A percentile compares a stretch with the other conserved stretches of the same genome.
Evolutionary conservation across 2,888 invertebrate genomes (phyloP).

Genomic region (Steinernema hermaphroditum): DNA sequence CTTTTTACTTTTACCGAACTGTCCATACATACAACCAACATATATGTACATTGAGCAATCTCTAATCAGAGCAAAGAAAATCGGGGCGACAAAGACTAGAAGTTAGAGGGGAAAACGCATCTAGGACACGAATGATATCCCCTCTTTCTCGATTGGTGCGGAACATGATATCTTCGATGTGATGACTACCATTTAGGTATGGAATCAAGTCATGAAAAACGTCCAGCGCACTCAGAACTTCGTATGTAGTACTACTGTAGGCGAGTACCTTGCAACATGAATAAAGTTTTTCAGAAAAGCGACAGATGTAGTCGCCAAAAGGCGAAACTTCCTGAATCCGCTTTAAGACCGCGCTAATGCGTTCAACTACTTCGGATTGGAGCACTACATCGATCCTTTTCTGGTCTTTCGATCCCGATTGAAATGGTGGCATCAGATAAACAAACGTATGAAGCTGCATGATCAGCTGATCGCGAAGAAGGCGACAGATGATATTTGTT

Average conservation of each 20-base stretch:
- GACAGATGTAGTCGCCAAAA: neutral
- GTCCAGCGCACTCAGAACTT: slow-evolving; percentile 1
- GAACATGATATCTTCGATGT: slow-evolving; percentile 59
- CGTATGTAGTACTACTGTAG: slow-evolving; percentile 3
- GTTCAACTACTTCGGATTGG: slow-evolving; percentile 34
- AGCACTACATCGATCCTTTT: slow-evolving; percentile 31
- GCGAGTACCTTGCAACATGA: neutral
- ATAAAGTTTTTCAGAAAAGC: neutral
- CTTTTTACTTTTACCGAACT: no score
- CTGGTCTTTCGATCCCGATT: slow-evolving; percentile 18
- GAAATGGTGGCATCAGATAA: slow-evolving; percentile 49
- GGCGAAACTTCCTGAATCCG: neutral
- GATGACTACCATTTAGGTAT: slow-evolving; percentile 52
- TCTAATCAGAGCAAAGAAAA: slow-evolving; percentile 16
- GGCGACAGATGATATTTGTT: slow-evolving; percentile 22
- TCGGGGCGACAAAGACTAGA: slow-evolving; percentile 20
- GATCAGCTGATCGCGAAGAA: slow-evolving; percentile 59
- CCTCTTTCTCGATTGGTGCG: slow-evolving; percentile 28
- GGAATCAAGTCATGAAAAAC: slow-evolving; percentile 39
- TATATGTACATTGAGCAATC: no score
- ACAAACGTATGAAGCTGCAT: slow-evolving; percentile 58
- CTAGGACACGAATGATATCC: neutral
- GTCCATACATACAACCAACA: no score
- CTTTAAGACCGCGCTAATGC: neutral
- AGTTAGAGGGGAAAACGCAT: slow-evolving; percentile 1